These are phyloP conservation scores for Cyanoramphus novaezelandiae DNA, from an alignment of 2,113 vertebrate species.

Conservation along the genomic window DNA sequence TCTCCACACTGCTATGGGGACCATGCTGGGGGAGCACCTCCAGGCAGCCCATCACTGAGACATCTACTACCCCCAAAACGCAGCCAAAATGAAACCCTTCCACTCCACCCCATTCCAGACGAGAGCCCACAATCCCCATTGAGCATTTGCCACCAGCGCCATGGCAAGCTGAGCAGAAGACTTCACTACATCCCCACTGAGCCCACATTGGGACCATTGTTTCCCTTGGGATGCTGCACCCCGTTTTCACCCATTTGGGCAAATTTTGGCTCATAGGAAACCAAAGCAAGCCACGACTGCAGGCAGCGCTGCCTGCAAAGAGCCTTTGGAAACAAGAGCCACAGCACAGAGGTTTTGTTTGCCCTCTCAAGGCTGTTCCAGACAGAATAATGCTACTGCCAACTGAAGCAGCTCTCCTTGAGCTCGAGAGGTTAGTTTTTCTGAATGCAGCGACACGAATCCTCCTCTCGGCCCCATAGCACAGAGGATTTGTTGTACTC, in stretches of 20 bases:
- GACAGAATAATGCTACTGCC: constrained; percentile 28
- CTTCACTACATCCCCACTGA: neutral
- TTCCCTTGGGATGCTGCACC: neutral
- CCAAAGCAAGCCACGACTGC: neutral
- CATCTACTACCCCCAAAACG: accelerated
- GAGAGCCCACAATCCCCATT: accelerated
- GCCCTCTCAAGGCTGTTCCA: constrained; percentile 57
- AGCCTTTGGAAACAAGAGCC: neutral
- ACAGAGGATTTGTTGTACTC: constrained; percentile 42
- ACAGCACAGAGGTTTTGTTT: constrained; percentile 32
- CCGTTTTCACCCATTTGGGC: neutral
- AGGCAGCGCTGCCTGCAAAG: neutral
- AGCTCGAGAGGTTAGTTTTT: constrained; percentile 45
- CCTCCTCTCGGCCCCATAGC: neutral
- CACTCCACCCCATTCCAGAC: accelerated
- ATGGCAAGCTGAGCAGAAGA: accelerated
- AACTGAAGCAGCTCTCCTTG: constrained; percentile 40
- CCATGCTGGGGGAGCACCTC: neutral
- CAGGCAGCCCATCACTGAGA: accelerated
- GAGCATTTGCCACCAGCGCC: neutral
- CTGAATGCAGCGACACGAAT: constrained; percentile 9
- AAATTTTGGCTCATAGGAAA: neutral
- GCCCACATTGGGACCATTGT: accelerated
- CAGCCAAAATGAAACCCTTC: neutral
- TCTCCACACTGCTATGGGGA: neutral